Evolutionary conservation across 2,113 vertebrate genomes (phyloP).

Genomic region (Bostrychus sinensis): DNA sequence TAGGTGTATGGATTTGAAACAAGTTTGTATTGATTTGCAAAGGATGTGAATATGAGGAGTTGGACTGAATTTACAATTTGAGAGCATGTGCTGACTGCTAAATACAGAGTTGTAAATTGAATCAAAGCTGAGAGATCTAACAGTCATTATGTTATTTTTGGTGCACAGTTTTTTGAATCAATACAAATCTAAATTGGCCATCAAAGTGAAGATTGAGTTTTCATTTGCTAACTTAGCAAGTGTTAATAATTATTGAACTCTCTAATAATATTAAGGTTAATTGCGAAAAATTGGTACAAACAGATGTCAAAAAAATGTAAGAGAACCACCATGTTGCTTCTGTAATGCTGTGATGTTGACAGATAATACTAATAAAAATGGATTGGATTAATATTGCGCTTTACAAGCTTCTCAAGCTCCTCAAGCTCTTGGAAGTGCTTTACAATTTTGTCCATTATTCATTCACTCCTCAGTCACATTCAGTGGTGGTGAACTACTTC

Average conservation of each 20-base stretch:
- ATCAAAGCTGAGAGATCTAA: conserved; percentile 7
- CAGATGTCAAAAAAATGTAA: no score
- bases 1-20: conserved; percentile 16
- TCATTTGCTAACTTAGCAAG: conserved; percentile 8
- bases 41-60: conserved; percentile 9
- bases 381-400: no score
- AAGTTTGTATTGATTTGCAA: conserved; percentile 4
- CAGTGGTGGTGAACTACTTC: no score
- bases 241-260: background rate
- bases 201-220: conserved; percentile 5
- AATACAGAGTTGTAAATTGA: conserved; percentile 8
- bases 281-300: no score
- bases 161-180: background rate
- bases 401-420: no score
- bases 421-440: no score
- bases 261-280: background rate
- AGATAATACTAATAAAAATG: no score
- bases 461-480: no score
- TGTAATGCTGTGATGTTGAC: no score
- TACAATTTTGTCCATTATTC: no score
- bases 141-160: background rate
- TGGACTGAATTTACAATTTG: conserved; percentile 17
- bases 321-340: no score
- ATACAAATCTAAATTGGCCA: conserved; percentile 4
- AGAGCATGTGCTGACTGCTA: background rate